Base-by-base conservation (phyloP, 1,140 invertebrate genomes). In the Drosophila kanapiae region DNA sequence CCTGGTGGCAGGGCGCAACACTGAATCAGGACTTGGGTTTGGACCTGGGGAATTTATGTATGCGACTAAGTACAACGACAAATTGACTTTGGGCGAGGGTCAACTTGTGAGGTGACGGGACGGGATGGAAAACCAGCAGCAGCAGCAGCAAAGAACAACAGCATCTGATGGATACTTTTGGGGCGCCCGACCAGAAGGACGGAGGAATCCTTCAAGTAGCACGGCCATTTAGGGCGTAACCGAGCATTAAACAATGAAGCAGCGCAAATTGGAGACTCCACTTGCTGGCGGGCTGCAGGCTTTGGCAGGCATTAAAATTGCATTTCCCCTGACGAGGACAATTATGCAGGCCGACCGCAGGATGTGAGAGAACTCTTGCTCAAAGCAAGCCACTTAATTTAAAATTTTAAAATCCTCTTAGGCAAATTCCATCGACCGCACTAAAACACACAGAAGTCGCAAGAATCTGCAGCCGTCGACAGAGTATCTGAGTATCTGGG, bases 331-430 rank as follows among this genome's bases (percentile, higher is more conserved):
- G 72, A 70, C 70, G 65, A 78, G 75, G 38, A 64, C 80, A 82
- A 88, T 88, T 87, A 83, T 88, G 84, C 84, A 67, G 53, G 45
- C 45, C 47, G 80, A 86, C 83, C 83, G 67, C 83, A 87, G 65
- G 63, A 78, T 42, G 53, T 35, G 11, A 45, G 37, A 62, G 49
- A 62, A 43, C n/a, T 57, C 23, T 33, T 29, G 59, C 80, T 87
- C 75, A 80, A 87, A 83, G 84, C 80, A 64, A 64, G 49, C 48
- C 71, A 87, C 83, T 88, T 83, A 87, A 80, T 88, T 80, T 87
- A 81, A 82, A 87, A 87, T 88, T 87, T 87, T 88, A 74, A 88
- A 83, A 88, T 83, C 80, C 83, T 86, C 83, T 86, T 87, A 79
- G 62, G 71, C 84, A 82, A 87, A 87, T 76, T 60, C 67, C 76